A percentile compares a stretch with the other conserved stretches of the same genome.
Conservation (phyloP, 37 sponge, comb jelly and placozoan genomes). For the Crambe crambe region DNA sequence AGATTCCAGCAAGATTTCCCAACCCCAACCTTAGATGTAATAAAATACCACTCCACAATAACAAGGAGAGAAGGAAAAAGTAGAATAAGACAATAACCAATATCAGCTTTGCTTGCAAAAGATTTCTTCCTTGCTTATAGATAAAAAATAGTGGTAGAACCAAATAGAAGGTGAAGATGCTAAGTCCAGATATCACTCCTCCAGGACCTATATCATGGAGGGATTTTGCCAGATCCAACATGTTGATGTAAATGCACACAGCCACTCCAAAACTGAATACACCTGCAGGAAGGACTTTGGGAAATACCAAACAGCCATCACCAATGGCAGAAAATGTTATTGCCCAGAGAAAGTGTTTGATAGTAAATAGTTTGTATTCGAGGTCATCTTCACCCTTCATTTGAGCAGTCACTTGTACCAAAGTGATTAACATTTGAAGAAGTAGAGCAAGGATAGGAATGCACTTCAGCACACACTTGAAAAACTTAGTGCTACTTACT, state of each 20-base stretch:
- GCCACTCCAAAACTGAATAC: conserved; percentile 6
- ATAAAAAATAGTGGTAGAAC: background rate
- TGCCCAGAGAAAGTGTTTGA: background rate
- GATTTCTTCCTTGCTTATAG: background rate
- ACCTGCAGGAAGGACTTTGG: background rate
- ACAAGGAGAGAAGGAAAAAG: background rate
- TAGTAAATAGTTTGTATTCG: background rate
- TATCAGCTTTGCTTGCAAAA: background rate
- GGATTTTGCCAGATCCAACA: conserved; percentile 1
- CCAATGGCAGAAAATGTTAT: conserved; percentile 23
- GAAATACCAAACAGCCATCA: conserved; percentile 14
- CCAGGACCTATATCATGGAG: background rate
- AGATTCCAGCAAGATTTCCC: background rate
- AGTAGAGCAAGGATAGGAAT: background rate
- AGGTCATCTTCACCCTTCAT: too few relatives aligned
- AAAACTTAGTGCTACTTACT: background rate
- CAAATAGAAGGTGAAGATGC: background rate
- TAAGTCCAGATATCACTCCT: background rate
- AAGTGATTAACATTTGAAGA: too few relatives aligned
- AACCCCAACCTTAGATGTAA: background rate
- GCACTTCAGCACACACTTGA: conserved; percentile 16
- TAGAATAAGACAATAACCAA: background rate
- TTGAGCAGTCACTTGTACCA: too few relatives aligned
- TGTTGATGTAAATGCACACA: background rate
- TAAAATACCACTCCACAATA: conserved; percentile 3